Percentiles rank a stretch among this genome's conserved stretches.
Conservation (phyloP, 2,797 vertebrate genomes). For the Yasuhikotakia modesta region DNA sequence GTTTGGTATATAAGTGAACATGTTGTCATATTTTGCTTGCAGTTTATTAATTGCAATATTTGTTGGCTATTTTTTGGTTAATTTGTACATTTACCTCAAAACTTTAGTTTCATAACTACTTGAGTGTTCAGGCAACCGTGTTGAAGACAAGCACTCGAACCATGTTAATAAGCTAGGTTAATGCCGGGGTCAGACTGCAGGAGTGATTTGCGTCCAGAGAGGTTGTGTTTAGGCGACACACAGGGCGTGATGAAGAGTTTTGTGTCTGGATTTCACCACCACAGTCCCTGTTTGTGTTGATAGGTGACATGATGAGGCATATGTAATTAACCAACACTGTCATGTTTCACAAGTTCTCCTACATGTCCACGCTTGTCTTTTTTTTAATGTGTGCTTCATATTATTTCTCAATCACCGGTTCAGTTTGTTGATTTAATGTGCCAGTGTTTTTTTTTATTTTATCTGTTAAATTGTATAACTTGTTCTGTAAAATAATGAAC, state of each 20-base stretch:
- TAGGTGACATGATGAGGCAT: constrained; percentile 64
- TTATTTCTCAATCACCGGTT: constrained; percentile 35
- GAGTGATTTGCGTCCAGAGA: neutral
- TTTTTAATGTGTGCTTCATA: constrained; percentile 56
- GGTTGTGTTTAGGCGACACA: constrained; percentile 10
- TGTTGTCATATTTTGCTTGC: neutral
- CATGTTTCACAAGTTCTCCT: constrained; percentile 66
- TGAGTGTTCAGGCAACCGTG: neutral
- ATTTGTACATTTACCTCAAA: neutral
- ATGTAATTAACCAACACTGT: constrained; percentile 74
- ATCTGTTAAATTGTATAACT: neutral
- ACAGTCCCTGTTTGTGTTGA: constrained; percentile 60
- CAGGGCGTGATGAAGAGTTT: constrained; percentile 3
- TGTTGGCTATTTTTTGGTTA: neutral
- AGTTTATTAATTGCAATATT: neutral
- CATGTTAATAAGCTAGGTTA: constrained; percentile 1
- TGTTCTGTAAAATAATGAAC: neutral
- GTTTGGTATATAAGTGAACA: neutral
- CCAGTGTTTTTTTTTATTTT: neutral
- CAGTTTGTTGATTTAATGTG: constrained; percentile 1
- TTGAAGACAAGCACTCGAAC: constrained; percentile 5
- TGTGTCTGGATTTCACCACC: constrained; percentile 29
- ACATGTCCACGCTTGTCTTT: constrained; percentile 70
- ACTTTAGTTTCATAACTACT: neutral
- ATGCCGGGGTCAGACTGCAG: constrained; percentile 1